Percentiles rank a stretch among this genome's conserved stretches.
phyloP scores from a whole-genome alignment of 2,888 invertebrate species.

The Ischnus inquisitorius region DNA sequence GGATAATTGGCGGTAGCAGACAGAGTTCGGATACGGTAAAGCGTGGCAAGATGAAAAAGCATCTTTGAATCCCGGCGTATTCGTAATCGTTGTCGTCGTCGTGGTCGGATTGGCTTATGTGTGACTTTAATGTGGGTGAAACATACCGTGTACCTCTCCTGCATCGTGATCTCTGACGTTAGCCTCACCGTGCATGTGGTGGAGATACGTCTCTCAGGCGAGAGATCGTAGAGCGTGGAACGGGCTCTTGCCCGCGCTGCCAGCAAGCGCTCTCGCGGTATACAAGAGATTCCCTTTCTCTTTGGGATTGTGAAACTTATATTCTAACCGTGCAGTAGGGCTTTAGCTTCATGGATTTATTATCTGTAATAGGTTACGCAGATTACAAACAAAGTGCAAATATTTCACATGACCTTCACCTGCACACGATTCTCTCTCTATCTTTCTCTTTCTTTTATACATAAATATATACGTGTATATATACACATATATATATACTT shows the following conservation, averaged over 20 bases:
- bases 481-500: slow-evolving; percentile 15
- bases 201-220: slow-evolving; percentile 12
- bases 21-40: background rate
- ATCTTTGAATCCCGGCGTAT: slow-evolving; percentile 42
- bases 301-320: slow-evolving; percentile 82
- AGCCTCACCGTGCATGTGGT: slow-evolving; percentile 2
- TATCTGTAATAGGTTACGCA: slow-evolving; percentile 83
- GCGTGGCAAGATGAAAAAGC: slow-evolving; percentile 21
- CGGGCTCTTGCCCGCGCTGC: background rate
- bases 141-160: slow-evolving; percentile 49
- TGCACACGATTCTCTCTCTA: slow-evolving; percentile 67
- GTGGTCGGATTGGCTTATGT: slow-evolving; percentile 17
- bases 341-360: slow-evolving; percentile 77
- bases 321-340: slow-evolving; percentile 73
- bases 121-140: slow-evolving; percentile 65
- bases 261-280: slow-evolving; percentile 16
- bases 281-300: slow-evolving; percentile 81
- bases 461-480: background rate
- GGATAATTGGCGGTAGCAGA: slow-evolving; percentile 34
- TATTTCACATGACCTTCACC: slow-evolving; percentile 84
- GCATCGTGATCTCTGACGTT: slow-evolving; percentile 55
- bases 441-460: slow-evolving; percentile 35
- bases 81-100: background rate
- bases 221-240: slow-evolving; percentile 15
- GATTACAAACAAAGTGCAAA: slow-evolving; percentile 84